Evolutionary conservation across 2,113 vertebrate species (phyloP).

Genomic region (Alethe castanea): DNA sequence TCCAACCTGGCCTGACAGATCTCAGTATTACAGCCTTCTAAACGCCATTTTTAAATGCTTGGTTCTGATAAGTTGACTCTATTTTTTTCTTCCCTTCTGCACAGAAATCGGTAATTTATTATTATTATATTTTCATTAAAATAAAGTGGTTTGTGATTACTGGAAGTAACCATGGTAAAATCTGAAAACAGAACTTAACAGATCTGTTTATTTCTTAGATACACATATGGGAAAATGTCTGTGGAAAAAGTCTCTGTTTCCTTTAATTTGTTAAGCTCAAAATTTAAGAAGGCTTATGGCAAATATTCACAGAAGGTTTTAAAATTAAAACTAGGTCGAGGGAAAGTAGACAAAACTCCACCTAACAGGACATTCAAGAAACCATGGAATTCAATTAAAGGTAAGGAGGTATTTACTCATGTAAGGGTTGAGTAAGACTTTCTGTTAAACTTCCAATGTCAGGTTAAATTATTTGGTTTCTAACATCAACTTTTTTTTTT

Average conservation of each 20-base stretch:
- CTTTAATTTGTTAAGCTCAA: background rate
- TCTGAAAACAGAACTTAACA: background rate
- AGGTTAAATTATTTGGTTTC: background rate
- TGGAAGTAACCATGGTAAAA: background rate
- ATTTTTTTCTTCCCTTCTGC: background rate
- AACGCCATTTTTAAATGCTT: background rate
- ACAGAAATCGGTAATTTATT: background rate
- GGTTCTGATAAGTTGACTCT: background rate
- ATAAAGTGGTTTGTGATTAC: background rate
- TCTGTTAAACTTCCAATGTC: background rate
- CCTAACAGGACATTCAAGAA: background rate
- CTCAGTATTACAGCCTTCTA: background rate
- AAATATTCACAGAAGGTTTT: background rate
- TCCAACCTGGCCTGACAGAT: background rate
- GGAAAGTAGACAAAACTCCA: background rate
- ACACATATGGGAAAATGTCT: accelerated
- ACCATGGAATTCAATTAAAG: background rate
- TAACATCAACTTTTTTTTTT: background rate
- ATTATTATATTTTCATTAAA: background rate
- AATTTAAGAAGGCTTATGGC: background rate
- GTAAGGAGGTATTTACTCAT: background rate
- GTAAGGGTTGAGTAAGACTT: background rate
- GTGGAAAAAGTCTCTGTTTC: background rate
- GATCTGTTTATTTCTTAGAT: background rate
- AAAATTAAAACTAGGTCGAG: background rate